These are phyloP conservation scores for Glyptemys insculpta DNA, from an alignment of 2,797 vertebrate genomes.

Conservation along the genomic window DNA sequence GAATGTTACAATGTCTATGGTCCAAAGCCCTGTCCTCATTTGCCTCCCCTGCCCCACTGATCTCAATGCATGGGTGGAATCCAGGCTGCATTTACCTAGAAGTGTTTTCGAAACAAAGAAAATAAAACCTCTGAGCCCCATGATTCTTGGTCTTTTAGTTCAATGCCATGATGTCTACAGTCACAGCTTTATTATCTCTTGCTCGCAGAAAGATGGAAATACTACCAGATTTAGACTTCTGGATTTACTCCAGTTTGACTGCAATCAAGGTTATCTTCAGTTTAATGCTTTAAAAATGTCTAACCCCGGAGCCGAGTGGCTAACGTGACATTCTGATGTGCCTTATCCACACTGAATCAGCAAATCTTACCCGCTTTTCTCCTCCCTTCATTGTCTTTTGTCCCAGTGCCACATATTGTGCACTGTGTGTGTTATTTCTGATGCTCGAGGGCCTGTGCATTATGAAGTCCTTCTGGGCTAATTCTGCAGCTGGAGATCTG, in stretches of 20 bases:
- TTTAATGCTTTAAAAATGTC: not conserved
- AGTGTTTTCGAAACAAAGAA: not conserved
- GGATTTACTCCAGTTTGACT: slow-evolving; percentile 2
- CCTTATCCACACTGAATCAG: not conserved
- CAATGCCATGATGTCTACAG: slow-evolving; percentile 27
- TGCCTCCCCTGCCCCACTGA: not conserved
- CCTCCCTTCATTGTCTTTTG: not conserved
- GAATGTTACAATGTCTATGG: not conserved
- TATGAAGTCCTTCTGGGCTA: not conserved
- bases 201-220: not conserved
- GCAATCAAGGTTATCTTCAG: not conserved
- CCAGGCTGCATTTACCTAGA: not conserved
- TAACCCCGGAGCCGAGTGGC: not conserved
- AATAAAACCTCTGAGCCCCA: not conserved
- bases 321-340: not conserved
- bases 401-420: accelerated
- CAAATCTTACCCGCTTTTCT: not conserved
- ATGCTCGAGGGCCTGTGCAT: not conserved
- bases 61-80: not conserved
- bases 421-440: not conserved
- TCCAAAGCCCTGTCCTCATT: not conserved
- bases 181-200: slow-evolving; percentile 35
- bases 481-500: not conserved
- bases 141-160: not conserved
- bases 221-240: not conserved